Evolutionary conservation across 1,140 invertebrate genomes (phyloP), one percentile per base, ranked within the genome.

Genomic region (Papilio polytes): DNA sequence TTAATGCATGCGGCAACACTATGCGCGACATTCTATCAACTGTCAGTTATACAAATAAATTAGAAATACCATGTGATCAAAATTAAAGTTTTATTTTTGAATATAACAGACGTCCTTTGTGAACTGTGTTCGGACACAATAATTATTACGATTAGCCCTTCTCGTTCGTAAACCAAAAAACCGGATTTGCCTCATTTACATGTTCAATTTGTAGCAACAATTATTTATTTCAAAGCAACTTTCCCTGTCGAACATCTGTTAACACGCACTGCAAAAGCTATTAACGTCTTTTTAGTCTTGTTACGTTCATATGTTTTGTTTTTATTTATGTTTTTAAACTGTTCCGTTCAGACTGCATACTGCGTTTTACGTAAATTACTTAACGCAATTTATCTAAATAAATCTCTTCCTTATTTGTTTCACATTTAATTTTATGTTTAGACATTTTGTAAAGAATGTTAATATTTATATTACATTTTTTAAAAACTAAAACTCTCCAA

Each of bases 211-310:
- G 44, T 51, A 48, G 74, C 46, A 74, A 51, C 74, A 76, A 48
- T 76, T 51, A 76, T 76, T 76, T 51, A 76, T 48, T 51, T 76
- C 48, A 51, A 48, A 51, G 74, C 46, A 48, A 51, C 74, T 76
- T 76, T 76, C 46, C 46, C 48, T 76, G 46, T 76, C 48, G 48
- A 76, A 76, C 74, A 76, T 51, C 74, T 76, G 74, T 51, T 76
- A 51, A 22, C 74, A 76, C 46, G 74, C 74, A 76, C 26, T 70
- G 63, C 63, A 31, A 70, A 70, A 70, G 63, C 63, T 70, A 70
- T 70, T 70, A 70, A 70, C 63, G 63, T 31, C 63, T 70, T 70
- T 63, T 70, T 70, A 70, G 26, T 70, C 13, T 13, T 70, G 10
- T 70, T 70, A 63, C 59, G 20, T 48, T 48, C 13, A 48, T 63